Evolutionary conservation across 2,113 vertebrate genomes (phyloP).

Genomic region (Centropristis striata): DNA sequence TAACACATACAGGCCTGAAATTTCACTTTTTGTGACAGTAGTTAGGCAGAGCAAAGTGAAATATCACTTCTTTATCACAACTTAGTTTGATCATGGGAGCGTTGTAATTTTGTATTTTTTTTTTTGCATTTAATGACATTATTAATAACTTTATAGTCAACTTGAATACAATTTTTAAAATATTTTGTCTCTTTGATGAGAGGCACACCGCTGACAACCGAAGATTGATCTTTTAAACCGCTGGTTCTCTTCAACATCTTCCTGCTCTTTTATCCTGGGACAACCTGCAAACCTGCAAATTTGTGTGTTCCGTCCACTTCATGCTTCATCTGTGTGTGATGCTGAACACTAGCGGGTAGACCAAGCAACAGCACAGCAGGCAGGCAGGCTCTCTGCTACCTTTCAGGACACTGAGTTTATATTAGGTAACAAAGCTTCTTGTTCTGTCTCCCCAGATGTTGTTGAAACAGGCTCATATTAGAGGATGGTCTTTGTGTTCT

Average conservation of each 20-base stretch:
- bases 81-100: too few species aligned
- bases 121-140: neutral
- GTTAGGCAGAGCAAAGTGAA: neutral
- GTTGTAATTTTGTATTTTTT: neutral
- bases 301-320: neutral
- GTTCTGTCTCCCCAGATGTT: neutral
- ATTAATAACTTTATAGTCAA: too few species aligned
- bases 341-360: neutral
- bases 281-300: neutral
- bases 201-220: neutral
- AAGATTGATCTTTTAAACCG: neutral
- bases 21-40: neutral
- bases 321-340: neutral
- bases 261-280: constrained; percentile 1
- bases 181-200: neutral
- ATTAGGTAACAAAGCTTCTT: constrained; percentile 24
- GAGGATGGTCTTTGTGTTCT: neutral
- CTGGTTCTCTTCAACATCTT: neutral
- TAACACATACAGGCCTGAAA: constrained; percentile 36
- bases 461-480: neutral
- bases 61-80: neutral
- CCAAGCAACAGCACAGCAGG: neutral
- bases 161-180: neutral
- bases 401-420: constrained; percentile 47
- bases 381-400: constrained; percentile 6